A percentile compares a stretch with the other conserved stretches of the same genome.
Conservation (phyloP, 2,113 vertebrate genomes). For the Onychorhynchus coronatus region DNA sequence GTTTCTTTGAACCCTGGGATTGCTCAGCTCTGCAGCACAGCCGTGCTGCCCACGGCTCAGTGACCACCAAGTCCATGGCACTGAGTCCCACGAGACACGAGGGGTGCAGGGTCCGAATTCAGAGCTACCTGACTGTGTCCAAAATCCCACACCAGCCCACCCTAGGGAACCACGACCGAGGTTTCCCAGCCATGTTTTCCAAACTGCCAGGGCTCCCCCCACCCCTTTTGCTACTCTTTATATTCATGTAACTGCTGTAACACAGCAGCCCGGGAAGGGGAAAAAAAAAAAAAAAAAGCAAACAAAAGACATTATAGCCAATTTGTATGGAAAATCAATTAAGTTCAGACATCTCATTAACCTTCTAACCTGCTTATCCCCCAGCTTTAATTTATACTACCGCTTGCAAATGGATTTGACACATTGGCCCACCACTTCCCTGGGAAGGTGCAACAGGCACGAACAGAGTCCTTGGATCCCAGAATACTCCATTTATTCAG, state of each 20-base stretch:
- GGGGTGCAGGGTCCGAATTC: neutral
- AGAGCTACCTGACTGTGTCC: neutral
- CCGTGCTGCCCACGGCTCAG: neutral
- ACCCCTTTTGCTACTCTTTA: neutral
- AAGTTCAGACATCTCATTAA: conserved; percentile 54
- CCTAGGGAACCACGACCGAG: fast-evolving
- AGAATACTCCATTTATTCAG: neutral
- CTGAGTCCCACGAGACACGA: neutral
- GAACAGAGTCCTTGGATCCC: neutral
- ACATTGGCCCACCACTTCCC: neutral
- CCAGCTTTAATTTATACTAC: conserved; percentile 18
- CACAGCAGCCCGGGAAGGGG: neutral
- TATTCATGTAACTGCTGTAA: neutral
- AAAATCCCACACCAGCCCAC: neutral
- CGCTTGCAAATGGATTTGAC: conserved; percentile 19
- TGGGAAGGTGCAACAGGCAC: conserved; percentile 9
- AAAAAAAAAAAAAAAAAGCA: neutral
- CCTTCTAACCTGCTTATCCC: conserved; percentile 44
- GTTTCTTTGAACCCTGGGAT: neutral
- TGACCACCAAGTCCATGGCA: fast-evolving
- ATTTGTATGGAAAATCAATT: conserved; percentile 51
- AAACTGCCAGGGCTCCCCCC: neutral
- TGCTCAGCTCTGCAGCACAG: neutral
- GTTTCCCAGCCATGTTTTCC: neutral
- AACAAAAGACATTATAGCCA: conserved; percentile 38